Conservation (phyloP, 2,888 invertebrate species). For the Odontothrips loti region DNA sequence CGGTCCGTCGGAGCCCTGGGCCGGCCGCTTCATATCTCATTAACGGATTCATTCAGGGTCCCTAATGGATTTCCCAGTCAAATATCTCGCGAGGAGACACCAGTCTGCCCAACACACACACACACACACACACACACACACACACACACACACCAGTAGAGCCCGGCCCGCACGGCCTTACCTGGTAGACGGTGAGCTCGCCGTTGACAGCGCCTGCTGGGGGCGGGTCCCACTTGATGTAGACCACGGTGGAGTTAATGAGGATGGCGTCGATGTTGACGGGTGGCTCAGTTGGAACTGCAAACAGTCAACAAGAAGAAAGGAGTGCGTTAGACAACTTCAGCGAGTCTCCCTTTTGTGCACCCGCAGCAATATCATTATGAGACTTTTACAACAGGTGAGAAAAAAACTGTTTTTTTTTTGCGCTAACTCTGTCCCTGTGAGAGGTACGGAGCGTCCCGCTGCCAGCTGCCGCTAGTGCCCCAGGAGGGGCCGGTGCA, state of each 20-base stretch:
- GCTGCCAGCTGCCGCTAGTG: too few species aligned
- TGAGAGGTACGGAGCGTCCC: too few species aligned
- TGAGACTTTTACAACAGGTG: too few species aligned
- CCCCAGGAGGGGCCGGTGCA: too few species aligned
- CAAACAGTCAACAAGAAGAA: constrained; percentile 44
- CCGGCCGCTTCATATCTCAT: too few species aligned
- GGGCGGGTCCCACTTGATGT: constrained; percentile 82
- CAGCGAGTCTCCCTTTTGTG: neutral
- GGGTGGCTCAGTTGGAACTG: constrained; percentile 79
- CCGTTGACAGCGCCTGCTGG: constrained; percentile 72
- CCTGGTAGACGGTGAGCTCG: constrained; percentile 75
- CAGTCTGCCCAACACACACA: neutral
- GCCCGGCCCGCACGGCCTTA: constrained; percentile 43
- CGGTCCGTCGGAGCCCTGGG: too few species aligned
- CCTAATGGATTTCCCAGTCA: too few species aligned
- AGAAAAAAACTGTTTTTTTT: too few species aligned
- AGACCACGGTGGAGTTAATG: constrained; percentile 73
- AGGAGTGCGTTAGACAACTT: neutral
- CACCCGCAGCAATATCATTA: too few species aligned
- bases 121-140: neutral
- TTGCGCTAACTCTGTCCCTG: too few species aligned
- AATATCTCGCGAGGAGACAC: too few species aligned
- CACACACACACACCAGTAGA: neutral
- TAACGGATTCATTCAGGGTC: too few species aligned
- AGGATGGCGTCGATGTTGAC: constrained; percentile 76